Evolutionary conservation across 2,113 vertebrate genomes (phyloP), one percentile per base, ranked within the genome.

Genomic region (Abramis brama): DNA sequence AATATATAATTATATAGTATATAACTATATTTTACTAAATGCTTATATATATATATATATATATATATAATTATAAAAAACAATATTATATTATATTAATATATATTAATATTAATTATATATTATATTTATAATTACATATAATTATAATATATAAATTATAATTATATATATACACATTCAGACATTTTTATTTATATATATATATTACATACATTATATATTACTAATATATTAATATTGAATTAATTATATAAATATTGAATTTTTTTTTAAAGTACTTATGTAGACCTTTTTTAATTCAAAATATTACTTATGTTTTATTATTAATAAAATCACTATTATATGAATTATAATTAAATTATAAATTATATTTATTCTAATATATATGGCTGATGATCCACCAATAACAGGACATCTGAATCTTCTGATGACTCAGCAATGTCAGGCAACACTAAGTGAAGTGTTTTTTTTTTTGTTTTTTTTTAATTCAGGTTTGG

Each of bases 401-500:
- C 0, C 23, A 66, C 12, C 11, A 85, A 75, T 73, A 79, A 64
- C 76, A 87, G 85, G 88, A 55, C 74, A 84, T 70, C 86, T 84
- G 83, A 89, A 36, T 77, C 12, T 11, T 25, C 68, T 74, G 33
- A 86, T 86, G 87, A 88, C 64, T 83, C 84, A 83, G 23, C 76
- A 64, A 60, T 50, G 43, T 77, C 19, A 57, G 55, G 2, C 19
- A 57, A 21, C 19, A 21, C 55, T 57, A 57, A 21, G 19, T 21
- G 55, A 57, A 21, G 55, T 57, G 45, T 1, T 1, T 43, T 43
- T 43, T 23, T 57, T 17, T 15, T 0, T 6, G 6, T 55, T 17
- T 70, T 19, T 15, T 0, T 47, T 27, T 25, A 7, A 5, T 27
- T 25, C 13, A 45, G 17, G 59, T 66, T 50, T 81, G n/a, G 36